Base-by-base conservation (phyloP, 2,888 invertebrate species). In the Tineola bisselliella region DNA sequence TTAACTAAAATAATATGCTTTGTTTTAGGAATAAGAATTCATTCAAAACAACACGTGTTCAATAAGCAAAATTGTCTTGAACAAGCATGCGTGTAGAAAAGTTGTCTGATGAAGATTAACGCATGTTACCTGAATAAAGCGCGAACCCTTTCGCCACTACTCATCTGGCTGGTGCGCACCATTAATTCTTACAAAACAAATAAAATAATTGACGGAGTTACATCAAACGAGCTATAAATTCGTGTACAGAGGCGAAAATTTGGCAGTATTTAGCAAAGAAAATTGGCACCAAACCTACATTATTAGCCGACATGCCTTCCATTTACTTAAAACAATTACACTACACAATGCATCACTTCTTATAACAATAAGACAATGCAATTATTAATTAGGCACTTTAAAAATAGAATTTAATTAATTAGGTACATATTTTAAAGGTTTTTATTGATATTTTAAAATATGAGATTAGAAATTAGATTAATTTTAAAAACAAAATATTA, bases 1-100 rank as follows among this genome's bases (percentile, higher is more conserved):
- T n/a, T n/a, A n/a, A n/a, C n/a, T n/a, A n/a, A n/a, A n/a, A n/a
- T n/a, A n/a, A n/a, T n/a, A n/a, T n/a, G n/a, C n/a, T n/a, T n/a
- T n/a, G n/a, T n/a, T n/a, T n/a, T n/a, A n/a, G n/a, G n/a, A n/a
- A n/a, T n/a, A n/a, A n/a, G n/a, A n/a, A n/a, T n/a, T n/a, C n/a
- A n/a, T n/a, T 79, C 81, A 81, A 78, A 75, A 73, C 77, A 71
- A 73, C 79, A 79, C 80, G 15, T 77, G 77, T 77, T 70, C 54
- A 38, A 58, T 25, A 31, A 69, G 67, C 67, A 70, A 71, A 75
- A 72, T 74, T 74, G 71, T 71, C 70, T 17, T 12, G 15, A 15
- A 61, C 10, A 25, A 38, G 44, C 59, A 15, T 43, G 48, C 5
- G n/a, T 17, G 48, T 13, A 15, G 8, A 13, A 17, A 48, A 54